Base-by-base conservation (phyloP, 2,888 invertebrate genomes). In the Stenurella melanura region DNA sequence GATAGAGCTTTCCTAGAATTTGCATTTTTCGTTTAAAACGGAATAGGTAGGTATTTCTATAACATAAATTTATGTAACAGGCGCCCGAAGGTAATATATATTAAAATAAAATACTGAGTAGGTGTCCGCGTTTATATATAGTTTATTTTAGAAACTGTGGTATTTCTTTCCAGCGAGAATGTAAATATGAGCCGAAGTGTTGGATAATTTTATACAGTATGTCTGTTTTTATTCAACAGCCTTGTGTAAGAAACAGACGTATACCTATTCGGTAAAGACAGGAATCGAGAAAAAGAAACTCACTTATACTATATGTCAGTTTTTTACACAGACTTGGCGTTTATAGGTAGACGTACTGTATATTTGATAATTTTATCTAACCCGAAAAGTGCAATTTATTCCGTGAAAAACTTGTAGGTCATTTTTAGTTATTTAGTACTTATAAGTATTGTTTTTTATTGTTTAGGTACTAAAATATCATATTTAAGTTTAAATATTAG, bases 71-170 rank as follows among this genome's bases (percentile, higher is more conserved):
- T 34, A 34, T 34, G 63, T 63, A 63, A 63, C 30, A 9, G 21
- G 17, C 34, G 34, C 10, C 19, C 17, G 57, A 3, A 34, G 30
- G 30, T 9, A 34, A 34, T 34, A 34, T 34, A 34, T 34, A 34
- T 34, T 34, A 34, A 63, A 63, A 63, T 63, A 63, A 63, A 63
- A 63, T n/a, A 38, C 34, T 38, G 63, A 63, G 63, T 63, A 63
- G 63, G 63, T 17, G 63, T 63, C n/a, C 38, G 17, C 18, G 34
- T n/a, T 17, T 38, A 12, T 63, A 4, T 60, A 17, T 9, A 26
- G 50, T 66, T 66, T 66, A 50, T 68, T 68, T 56, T 56, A 56
- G 21, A 68, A 26, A 19, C n/a, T 30, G 0, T 68, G n/a, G 3
- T 30, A 30, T 54, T 12, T 68, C 21, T 68, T 68, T 68, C n/a